Percentiles rank a stretch among this genome's conserved stretches.
Evolutionary conservation across 2,888 invertebrate species (phyloP).

Genomic region (Artemia sp.): DNA sequence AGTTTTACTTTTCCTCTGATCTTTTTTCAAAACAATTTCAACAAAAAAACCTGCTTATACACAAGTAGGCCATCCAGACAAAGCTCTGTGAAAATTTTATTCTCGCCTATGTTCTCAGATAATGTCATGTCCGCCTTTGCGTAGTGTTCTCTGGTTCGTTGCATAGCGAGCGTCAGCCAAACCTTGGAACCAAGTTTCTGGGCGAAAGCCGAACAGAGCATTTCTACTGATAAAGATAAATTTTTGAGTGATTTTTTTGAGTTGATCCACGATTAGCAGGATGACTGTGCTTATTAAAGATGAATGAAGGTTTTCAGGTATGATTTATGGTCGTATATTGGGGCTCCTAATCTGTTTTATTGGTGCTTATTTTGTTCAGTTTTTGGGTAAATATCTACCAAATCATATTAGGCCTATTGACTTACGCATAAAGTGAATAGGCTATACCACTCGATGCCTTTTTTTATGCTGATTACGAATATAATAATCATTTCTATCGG

Average conservation of each 20-base stretch:
- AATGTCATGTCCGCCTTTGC: slow-evolving; percentile 15
- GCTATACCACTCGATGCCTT: no score
- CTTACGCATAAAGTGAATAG: no score
- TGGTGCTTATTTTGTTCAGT: no score
- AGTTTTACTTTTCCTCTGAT: no score
- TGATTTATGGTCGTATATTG: background rate
- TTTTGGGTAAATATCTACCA: no score
- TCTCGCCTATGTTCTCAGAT: slow-evolving; percentile 5
- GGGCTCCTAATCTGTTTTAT: no score
- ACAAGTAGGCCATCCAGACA: background rate
- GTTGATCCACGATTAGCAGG: background rate
- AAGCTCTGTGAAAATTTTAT: background rate
- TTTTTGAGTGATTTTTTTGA: background rate
- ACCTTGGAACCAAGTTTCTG: slow-evolving; percentile 10
- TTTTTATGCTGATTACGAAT: no score
- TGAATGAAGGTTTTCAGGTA: slow-evolving; percentile 10
- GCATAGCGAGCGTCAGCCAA: slow-evolving; percentile 9
- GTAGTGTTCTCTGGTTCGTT: slow-evolving; percentile 2
- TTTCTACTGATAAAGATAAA: background rate
- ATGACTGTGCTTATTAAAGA: slow-evolving; percentile 14
- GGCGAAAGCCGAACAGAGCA: slow-evolving; percentile 13
- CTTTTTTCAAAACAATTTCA: no score
- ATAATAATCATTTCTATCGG: no score
- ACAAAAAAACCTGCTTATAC: background rate
- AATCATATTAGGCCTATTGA: no score